Evolutionary conservation across 2,113 vertebrate species (phyloP).

Genomic region (Hyla sarda): DNA sequence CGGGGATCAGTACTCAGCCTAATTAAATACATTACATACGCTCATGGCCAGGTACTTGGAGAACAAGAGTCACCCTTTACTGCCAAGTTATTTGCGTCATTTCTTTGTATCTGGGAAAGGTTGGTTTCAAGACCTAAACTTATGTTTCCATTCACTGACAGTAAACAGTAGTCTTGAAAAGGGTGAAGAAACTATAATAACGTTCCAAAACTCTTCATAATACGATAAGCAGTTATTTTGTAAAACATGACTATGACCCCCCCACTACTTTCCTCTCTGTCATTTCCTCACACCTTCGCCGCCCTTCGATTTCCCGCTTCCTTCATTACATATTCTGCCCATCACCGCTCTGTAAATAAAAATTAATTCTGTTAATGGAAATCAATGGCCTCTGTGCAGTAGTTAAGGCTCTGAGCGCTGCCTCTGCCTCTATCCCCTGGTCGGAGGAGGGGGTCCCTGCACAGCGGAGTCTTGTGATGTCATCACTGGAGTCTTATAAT

Average conservation of each 20-base stretch:
- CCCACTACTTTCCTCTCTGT: too few species aligned
- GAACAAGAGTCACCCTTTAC: too few species aligned
- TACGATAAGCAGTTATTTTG: background rate
- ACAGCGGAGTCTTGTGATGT: background rate
- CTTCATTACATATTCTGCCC: background rate
- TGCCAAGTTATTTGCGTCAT: too few species aligned
- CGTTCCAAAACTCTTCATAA: background rate
- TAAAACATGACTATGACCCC: too few species aligned
- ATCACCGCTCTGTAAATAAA: background rate
- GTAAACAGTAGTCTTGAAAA: background rate
- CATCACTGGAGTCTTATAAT: background rate
- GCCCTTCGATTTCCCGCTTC: background rate
- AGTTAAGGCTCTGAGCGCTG: background rate
- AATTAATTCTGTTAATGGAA: constrained; percentile 15
- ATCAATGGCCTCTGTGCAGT: background rate
- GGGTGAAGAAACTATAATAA: background rate
- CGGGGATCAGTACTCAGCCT: too few species aligned
- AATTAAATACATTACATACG: too few species aligned
- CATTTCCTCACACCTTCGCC: background rate
- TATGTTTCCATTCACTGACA: background rate
- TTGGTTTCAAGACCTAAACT: too few species aligned
- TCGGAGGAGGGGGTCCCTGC: background rate
- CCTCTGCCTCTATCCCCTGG: background rate
- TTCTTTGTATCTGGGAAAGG: too few species aligned
- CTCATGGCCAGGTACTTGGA: too few species aligned